Conservation (phyloP, 1,140 invertebrate species). For the Littorina saxatilis region DNA sequence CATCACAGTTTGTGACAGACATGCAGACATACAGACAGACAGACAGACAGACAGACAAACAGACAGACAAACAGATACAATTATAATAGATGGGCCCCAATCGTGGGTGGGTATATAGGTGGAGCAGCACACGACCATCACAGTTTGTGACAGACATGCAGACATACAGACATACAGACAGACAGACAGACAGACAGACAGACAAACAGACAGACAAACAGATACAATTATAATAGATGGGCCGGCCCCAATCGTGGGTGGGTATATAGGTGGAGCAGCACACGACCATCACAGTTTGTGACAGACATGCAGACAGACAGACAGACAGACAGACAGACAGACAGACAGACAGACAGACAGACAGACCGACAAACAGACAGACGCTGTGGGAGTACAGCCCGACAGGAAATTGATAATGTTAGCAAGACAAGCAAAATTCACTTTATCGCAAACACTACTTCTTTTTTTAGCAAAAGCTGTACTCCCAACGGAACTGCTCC, state of each 20-base stretch:
- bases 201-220: neutral
- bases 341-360: slow-evolving; percentile 6
- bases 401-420: no score
- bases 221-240: neutral
- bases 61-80: neutral
- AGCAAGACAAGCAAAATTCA: no score
- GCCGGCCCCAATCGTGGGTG: neutral
- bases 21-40: neutral
- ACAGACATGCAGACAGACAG: neutral
- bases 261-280: neutral
- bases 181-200: neutral
- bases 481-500: no score
- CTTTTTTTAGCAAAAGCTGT: no score
- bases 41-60: neutral
- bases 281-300: neutral
- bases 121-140: neutral
- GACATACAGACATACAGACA: neutral
- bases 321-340: neutral
- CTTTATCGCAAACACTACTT: no score
- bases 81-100: neutral
- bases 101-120: neutral
- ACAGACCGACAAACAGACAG: neutral
- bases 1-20: no score
- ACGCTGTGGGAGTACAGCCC: no score
- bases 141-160: neutral